Evolutionary conservation across 2,113 vertebrate species (phyloP), one percentile per base, ranked within the genome.

Genomic region (Alethe diademata): DNA sequence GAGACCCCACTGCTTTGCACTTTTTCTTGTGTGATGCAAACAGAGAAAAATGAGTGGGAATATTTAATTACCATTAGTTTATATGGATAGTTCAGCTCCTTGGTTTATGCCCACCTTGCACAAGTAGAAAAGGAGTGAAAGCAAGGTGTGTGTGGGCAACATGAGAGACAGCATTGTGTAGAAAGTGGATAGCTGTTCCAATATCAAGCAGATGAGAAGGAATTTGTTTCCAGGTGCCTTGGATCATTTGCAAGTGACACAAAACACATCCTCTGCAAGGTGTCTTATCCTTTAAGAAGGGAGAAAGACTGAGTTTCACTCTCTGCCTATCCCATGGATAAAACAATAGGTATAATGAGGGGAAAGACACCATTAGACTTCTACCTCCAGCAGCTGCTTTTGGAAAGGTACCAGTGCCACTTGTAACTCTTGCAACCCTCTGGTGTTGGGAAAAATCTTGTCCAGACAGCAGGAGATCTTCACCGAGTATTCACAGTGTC

Each of bases 331-430:
- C 14, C n/a, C 4, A 2, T 14, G 7, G 57, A 7, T 38, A 50
- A 78, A 40, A 35, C 35, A n/a, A 18, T 9, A 42, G 45, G 12
- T n/a, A 33, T 24, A 57, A 81, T 15, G 33, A 19, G 40, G 67
- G 53, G 36, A 38, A 0, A 0, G 24, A 56, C 48, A 26, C 11
- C 4, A 1, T 76, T 64, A 75, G 29, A 19, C 42, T n/a, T 26
- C 51, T 75, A 22, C 36, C 24, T 91, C 47, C 50, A 64, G 75
- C 57, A 71, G 62, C 80, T 88, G 67, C 71, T 75, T 54, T 60
- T 69, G 80, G 38, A 71, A 62, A 26, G 35, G 47, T 71, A 85
- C 71, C 71, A 70, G 0, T 0, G 2, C 64, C 12, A 23, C 24
- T 61, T 6, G 18, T 23, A 9, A 65, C 29, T 38, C n/a, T n/a